These are phyloP conservation scores for Oncopeltus fasciatus DNA, from an alignment of 1,140 invertebrate genomes.

Conservation along the genomic window DNA sequence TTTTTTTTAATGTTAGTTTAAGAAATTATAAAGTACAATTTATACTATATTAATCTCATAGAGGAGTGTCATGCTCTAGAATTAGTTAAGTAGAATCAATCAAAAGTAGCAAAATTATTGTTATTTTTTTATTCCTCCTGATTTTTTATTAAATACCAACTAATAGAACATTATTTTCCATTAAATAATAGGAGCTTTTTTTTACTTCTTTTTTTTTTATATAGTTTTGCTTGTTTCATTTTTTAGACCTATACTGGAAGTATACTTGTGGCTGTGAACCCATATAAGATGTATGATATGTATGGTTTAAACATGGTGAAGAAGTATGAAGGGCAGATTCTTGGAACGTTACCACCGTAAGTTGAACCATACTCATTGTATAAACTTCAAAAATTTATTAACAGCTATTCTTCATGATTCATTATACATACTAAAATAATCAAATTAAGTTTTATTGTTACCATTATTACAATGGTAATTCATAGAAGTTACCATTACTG, in stretches of 20 bases:
- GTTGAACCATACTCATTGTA: too few relatives aligned
- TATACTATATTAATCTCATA: too few relatives aligned
- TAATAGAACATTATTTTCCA: not conserved
- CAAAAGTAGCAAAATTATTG: too few relatives aligned
- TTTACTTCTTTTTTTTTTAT: not conserved
- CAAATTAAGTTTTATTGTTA: too few relatives aligned
- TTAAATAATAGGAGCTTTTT: not conserved
- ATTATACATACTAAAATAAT: not conserved
- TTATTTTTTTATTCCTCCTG: too few relatives aligned
- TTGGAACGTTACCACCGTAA: constrained; percentile 79
- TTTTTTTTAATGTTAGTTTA: too few relatives aligned
- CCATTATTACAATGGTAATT: too few relatives aligned
- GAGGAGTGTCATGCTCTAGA: too few relatives aligned
- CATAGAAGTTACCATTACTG: too few relatives aligned
- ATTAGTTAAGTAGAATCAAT: too few relatives aligned
- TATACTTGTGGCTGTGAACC: constrained; percentile 90
- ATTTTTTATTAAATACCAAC: not conserved
- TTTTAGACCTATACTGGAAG: constrained; percentile 82
- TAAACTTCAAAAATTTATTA: constrained; percentile 15
- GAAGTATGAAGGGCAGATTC: constrained; percentile 73
- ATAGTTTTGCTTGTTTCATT: not conserved
- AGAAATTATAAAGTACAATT: too few relatives aligned
- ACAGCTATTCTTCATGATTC: constrained; percentile 10
- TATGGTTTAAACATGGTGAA: constrained; percentile 91
- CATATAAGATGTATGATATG: constrained; percentile 91